phyloP scores from a whole-genome alignment of 1,140 invertebrate genomes.

The Hesperophylax magnus region DNA sequence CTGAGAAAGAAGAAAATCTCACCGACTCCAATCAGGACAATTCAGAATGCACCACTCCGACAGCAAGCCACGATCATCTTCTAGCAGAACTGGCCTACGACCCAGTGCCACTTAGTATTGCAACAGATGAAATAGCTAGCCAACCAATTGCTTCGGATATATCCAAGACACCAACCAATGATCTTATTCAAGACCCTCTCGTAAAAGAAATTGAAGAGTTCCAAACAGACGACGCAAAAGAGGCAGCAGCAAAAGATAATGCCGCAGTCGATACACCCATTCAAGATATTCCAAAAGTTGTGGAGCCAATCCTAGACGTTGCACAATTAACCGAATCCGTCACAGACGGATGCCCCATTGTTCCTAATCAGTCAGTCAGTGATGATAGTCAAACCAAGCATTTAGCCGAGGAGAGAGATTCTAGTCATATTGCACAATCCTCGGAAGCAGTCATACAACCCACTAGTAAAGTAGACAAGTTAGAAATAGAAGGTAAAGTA shows the following conservation, averaged over 20 bases:
- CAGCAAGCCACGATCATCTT: constrained; percentile 66
- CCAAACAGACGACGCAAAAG: constrained; percentile 17
- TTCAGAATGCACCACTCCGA: constrained; percentile 70
- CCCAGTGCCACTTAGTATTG: constrained; percentile 52
- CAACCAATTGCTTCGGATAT: constrained; percentile 1
- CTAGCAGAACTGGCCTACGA: constrained; percentile 65
- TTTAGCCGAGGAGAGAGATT: constrained; percentile 33
- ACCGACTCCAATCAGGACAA: constrained; percentile 70
- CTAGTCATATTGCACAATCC: no score
- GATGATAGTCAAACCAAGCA: constrained; percentile 37
- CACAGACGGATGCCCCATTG: constrained; percentile 24
- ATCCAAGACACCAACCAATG: constrained; percentile 54
- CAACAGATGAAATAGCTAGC: background rate
- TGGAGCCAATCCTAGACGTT: background rate
- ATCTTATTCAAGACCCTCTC: constrained; percentile 30
- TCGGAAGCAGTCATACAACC: constrained; percentile 25
- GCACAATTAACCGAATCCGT: constrained; percentile 4
- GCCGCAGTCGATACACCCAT: background rate
- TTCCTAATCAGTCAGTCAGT: constrained; percentile 23
- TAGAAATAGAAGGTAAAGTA: constrained; percentile 4
- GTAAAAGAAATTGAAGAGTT: background rate
- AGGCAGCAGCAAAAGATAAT: background rate
- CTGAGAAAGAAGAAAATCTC: constrained; percentile 69
- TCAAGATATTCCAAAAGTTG: constrained; percentile 5
- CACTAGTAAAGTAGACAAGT: constrained; percentile 1